phyloP scores from a whole-genome alignment of 2,888 invertebrate genomes.

The Endotricha flammealis region DNA sequence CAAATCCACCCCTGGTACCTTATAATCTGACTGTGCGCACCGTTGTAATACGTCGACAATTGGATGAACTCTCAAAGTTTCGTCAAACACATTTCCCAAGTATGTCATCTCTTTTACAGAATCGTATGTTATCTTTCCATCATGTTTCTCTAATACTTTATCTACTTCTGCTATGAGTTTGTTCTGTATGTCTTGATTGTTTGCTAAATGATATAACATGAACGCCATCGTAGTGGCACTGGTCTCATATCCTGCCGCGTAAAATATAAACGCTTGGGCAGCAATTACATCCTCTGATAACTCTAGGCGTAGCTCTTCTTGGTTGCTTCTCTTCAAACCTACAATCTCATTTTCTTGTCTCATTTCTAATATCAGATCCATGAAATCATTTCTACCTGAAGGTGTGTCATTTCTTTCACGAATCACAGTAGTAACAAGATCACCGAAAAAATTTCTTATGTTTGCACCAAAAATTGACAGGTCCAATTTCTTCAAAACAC shows the following conservation, averaged over 20 bases:
- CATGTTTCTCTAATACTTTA: constrained; percentile 30
- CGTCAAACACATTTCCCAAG: constrained; percentile 47
- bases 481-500: constrained; percentile 34
- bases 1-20: constrained; percentile 18
- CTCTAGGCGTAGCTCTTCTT: constrained; percentile 23
- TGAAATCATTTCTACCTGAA: constrained; percentile 38
- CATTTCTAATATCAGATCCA: constrained; percentile 43
- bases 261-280: constrained; percentile 61
- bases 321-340: constrained; percentile 18
- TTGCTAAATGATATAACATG: constrained; percentile 45
- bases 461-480: constrained; percentile 28
- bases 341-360: constrained; percentile 31
- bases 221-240: constrained; percentile 54
- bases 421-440: constrained; percentile 30
- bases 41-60: constrained; percentile 52
- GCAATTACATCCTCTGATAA: constrained; percentile 42
- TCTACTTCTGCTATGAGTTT: constrained; percentile 44
- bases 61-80: constrained; percentile 61
- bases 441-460: constrained; percentile 29
- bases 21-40: constrained; percentile 39
- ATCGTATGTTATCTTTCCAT: constrained; percentile 50
- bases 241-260: constrained; percentile 62
- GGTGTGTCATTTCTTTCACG: constrained; percentile 35
- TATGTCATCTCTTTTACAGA: constrained; percentile 50
- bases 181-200: constrained; percentile 49